Conservation (phyloP, 2,888 invertebrate genomes). For the Spodoptera littoralis region DNA sequence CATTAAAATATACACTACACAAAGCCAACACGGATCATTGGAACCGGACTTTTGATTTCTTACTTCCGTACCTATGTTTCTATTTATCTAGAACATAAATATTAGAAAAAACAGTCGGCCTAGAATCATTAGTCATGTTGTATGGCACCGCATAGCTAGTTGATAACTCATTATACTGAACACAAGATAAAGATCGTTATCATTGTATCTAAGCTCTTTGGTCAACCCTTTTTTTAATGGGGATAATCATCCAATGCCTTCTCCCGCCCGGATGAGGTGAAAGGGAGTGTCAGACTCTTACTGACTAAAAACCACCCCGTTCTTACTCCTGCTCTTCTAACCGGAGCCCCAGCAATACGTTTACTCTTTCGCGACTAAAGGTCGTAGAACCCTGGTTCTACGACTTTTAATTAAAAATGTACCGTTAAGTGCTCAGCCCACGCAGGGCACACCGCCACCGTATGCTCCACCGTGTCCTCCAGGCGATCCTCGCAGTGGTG, state of each 20-base stretch:
- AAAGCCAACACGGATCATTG: conserved; percentile 12
- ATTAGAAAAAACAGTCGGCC: conserved; percentile 28
- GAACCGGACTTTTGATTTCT: conserved; percentile 31
- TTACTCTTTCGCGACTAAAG: too few species aligned
- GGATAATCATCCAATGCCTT: too few species aligned
- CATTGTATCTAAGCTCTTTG: neutral
- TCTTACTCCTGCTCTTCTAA: too few species aligned
- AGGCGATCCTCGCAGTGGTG: too few species aligned
- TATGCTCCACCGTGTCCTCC: too few species aligned
- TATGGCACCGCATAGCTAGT: conserved; percentile 16
- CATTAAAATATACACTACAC: too few species aligned
- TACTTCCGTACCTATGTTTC: conserved; percentile 36
- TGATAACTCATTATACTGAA: conserved; percentile 4
- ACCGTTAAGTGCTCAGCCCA: too few species aligned
- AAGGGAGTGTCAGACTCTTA: too few species aligned
- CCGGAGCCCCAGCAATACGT: too few species aligned
- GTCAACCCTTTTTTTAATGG: conserved; percentile 1
- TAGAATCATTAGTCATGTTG: conserved; percentile 30
- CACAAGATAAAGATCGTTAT: conserved; percentile 9
- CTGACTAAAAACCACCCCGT: too few species aligned
- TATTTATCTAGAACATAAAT: conserved; percentile 16
- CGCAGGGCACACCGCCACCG: too few species aligned
- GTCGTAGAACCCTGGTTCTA: conserved; percentile 18
- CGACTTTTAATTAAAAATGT: conserved; percentile 3
- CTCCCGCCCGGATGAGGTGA: too few species aligned